Conservation (phyloP, 1,140 invertebrate species). For the Ceratosolen fusciceps region DNA sequence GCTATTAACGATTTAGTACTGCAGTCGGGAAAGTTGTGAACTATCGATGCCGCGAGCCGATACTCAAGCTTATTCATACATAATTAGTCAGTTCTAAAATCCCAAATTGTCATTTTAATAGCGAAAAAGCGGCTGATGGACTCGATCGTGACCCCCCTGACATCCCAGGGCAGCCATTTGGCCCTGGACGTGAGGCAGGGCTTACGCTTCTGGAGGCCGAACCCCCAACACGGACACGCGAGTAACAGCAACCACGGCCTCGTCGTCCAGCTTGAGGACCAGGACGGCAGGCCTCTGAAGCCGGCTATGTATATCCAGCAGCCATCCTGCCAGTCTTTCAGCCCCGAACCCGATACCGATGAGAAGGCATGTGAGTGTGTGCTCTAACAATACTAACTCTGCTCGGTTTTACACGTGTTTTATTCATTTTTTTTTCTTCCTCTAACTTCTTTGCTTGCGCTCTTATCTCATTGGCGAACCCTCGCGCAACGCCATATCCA, state of each 20-base stretch:
- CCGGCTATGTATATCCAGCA: conserved; percentile 72
- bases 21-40: no score
- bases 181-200: conserved; percentile 64
- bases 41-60: no score
- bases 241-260: conserved; percentile 74
- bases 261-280: conserved; percentile 76
- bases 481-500: not conserved
- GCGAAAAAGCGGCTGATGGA: conserved; percentile 74
- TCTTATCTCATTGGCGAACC: no score
- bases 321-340: conserved; percentile 63
- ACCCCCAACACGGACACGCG: conserved; percentile 54
- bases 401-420: conserved; percentile 53
- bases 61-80: no score
- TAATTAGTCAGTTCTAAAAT: not conserved
- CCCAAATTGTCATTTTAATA: conserved; percentile 44
- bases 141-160: conserved; percentile 71
- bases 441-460: not conserved
- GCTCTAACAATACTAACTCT: conserved; percentile 70
- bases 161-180: conserved; percentile 60
- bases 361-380: conserved; percentile 73
- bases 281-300: conserved; percentile 73
- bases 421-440: not conserved
- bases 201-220: conserved; percentile 63
- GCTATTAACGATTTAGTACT: no score
- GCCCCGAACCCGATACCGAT: conserved; percentile 58